phyloP scores from a whole-genome alignment of 2,797 vertebrate genomes.

The Sebastiscus albofasciatus region DNA sequence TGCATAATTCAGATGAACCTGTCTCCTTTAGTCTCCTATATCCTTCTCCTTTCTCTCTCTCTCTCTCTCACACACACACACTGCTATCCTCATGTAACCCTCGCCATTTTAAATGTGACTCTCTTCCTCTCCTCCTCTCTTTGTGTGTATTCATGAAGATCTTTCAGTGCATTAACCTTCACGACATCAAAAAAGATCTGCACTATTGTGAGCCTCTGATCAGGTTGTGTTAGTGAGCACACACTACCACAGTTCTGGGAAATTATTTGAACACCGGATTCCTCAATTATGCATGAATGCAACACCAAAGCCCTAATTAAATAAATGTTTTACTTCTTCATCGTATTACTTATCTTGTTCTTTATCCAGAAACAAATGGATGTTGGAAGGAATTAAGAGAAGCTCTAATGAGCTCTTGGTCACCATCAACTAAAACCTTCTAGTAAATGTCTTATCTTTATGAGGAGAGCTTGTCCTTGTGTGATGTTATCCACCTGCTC shows the following conservation, averaged over 20 bases:
- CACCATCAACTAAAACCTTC: slow-evolving; percentile 29
- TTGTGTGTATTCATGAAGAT: slow-evolving; percentile 24
- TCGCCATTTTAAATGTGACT: slow-evolving; percentile 14
- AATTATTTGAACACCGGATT: slow-evolving; percentile 48
- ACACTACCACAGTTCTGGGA: slow-evolving; percentile 24
- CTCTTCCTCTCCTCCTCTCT: not conserved
- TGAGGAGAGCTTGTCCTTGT: slow-evolving; percentile 69
- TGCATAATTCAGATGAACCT: slow-evolving; percentile 74
- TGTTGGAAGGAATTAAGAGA: slow-evolving; percentile 57
- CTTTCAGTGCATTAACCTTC: slow-evolving; percentile 35
- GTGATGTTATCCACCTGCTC: not conserved
- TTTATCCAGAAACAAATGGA: slow-evolving; percentile 51
- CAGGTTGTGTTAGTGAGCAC: slow-evolving; percentile 2
- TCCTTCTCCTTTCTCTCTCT: slow-evolving; percentile 4
- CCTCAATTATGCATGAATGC: slow-evolving; percentile 61
- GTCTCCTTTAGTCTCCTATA: slow-evolving; percentile 59
- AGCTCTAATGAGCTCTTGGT: slow-evolving; percentile 50
- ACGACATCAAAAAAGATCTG: slow-evolving; percentile 24
- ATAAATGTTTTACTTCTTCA: slow-evolving; percentile 53
- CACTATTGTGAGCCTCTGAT: slow-evolving; percentile 37
- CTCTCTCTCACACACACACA: not conserved
- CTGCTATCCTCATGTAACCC: slow-evolving; percentile 35
- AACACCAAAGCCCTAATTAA: slow-evolving; percentile 55
- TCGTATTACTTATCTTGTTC: slow-evolving; percentile 57
- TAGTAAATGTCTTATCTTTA: slow-evolving; percentile 35